These are phyloP conservation scores for Okapia johnstoni DNA, from an alignment of 2,113 vertebrate species.

Conservation along the genomic window DNA sequence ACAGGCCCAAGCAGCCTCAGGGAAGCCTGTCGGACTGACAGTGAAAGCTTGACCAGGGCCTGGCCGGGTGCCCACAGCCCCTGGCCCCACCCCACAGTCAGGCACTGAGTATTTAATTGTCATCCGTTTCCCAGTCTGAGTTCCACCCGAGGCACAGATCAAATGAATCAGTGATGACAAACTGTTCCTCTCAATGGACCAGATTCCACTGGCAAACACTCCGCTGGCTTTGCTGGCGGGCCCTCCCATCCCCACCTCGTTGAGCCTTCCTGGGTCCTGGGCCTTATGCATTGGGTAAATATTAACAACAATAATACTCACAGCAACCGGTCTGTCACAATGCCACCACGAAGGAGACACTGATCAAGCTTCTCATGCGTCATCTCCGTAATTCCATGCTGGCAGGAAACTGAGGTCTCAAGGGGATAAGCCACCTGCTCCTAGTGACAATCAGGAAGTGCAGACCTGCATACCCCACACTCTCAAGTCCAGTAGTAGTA, in stretches of 20 bases:
- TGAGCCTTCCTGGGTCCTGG: neutral
- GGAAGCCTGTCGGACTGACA: neutral
- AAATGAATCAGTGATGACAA: neutral
- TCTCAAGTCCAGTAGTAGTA: neutral
- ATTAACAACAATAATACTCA: neutral
- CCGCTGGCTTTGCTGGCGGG: fast-evolving
- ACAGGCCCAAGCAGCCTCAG: neutral
- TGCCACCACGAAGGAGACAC: neutral
- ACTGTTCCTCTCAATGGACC: neutral
- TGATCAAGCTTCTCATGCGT: neutral
- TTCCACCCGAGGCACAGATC: neutral
- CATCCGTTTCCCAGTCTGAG: neutral
- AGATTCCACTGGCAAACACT: neutral
- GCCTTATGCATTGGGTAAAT: neutral
- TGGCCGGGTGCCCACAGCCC: neutral
- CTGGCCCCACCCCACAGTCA: neutral
- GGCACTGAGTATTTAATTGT: neutral
- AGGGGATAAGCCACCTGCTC: neutral
- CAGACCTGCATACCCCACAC: neutral
- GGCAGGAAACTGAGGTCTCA: constrained; percentile 56
- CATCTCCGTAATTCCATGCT: neutral
- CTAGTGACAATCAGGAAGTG: neutral
- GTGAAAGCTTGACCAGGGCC: neutral
- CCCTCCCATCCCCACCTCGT: neutral
- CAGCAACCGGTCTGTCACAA: neutral